phyloP scores from a whole-genome alignment of 2,113 vertebrate genomes.

The Tachycineta bicolor region DNA sequence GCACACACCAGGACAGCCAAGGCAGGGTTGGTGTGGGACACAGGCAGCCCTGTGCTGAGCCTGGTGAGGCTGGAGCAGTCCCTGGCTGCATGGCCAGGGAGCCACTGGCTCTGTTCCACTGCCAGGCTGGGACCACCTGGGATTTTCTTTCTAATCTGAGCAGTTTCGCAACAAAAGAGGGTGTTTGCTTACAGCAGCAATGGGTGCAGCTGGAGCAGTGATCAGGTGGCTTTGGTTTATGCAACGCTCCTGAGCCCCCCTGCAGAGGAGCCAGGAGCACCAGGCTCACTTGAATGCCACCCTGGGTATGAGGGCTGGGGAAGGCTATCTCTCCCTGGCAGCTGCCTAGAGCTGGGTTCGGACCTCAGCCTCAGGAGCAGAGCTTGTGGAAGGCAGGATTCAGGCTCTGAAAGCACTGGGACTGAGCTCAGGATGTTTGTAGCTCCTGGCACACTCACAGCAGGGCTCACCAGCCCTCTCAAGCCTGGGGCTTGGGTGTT shows the following conservation, averaged over 20 bases:
- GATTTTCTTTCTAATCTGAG: slow-evolving; percentile 22
- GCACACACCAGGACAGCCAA: neutral
- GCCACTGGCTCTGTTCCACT: neutral
- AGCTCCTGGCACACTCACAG: neutral
- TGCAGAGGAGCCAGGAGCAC: neutral
- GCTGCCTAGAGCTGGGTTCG: fast-evolving
- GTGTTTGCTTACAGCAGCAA: neutral
- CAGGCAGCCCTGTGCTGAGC: neutral
- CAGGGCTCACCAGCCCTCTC: neutral
- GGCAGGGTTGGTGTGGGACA: fast-evolving
- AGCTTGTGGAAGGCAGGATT: neutral
- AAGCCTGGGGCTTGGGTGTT: neutral
- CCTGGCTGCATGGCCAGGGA: neutral
- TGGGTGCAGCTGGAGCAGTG: neutral
- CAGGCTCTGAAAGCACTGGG: neutral
- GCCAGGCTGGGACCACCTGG: neutral
- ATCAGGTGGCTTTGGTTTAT: neutral
- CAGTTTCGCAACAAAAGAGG: neutral
- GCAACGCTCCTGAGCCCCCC: neutral
- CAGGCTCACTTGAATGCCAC: neutral
- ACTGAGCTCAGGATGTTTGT: neutral
- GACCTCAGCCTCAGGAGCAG: neutral
- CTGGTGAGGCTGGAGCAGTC: neutral
- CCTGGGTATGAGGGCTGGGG: neutral
- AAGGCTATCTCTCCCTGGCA: neutral